A percentile compares a stretch with the other conserved stretches of the same genome.
These are phyloP conservation scores for Eremophila alpestris DNA, from an alignment of 2,797 vertebrate genomes.

Conservation along the genomic window DNA sequence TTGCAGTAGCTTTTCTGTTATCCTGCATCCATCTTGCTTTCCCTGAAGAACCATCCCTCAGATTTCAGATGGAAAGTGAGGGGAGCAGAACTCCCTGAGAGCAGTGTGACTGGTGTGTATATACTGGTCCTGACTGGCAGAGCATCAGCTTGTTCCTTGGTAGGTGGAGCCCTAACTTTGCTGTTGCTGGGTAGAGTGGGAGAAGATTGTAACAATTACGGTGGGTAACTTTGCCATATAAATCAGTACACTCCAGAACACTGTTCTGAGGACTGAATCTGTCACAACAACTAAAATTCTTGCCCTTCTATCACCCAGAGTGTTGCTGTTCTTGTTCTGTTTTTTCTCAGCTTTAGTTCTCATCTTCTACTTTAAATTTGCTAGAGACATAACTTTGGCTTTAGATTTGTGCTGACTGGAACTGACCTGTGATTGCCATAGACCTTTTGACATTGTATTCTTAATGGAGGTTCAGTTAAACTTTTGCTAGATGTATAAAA, in stretches of 20 bases:
- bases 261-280: neutral
- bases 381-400: neutral
- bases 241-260: neutral
- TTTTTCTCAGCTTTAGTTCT: neutral
- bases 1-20: neutral
- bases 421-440: neutral
- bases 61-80: neutral
- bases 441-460: neutral
- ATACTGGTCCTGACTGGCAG: neutral
- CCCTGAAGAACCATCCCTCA: neutral
- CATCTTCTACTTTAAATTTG: neutral
- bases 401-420: neutral
- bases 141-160: constrained; percentile 7
- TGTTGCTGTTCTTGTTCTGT: neutral
- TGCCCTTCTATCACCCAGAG: neutral
- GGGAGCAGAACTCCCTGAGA: neutral
- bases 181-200: neutral
- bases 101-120: neutral
- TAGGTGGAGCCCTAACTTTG: constrained; percentile 44
- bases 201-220: neutral
- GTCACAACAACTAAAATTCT: neutral
- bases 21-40: neutral
- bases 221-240: neutral
- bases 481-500: neutral
- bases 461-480: neutral